phyloP scores from a whole-genome alignment of 1,140 invertebrate species.

The Lepidurus couesii region DNA sequence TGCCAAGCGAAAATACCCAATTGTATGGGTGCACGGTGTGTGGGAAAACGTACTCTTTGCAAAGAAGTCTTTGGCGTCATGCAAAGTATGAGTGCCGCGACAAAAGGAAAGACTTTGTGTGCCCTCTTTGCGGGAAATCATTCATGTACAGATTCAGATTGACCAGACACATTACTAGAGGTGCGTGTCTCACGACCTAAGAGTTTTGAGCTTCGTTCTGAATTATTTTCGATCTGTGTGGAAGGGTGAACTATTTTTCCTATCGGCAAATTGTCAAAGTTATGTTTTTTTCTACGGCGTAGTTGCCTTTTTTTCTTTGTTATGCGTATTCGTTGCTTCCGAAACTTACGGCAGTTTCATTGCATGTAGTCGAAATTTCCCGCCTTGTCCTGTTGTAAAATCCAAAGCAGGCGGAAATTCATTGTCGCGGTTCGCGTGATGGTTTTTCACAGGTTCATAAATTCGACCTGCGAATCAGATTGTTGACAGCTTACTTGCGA shows the following conservation, averaged over 20 bases:
- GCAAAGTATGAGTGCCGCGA: neutral
- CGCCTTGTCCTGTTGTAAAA: neutral
- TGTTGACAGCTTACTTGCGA: slow-evolving; percentile 5
- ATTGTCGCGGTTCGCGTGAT: neutral
- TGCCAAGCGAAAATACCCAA: neutral
- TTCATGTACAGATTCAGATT: neutral
- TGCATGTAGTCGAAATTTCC: too few species aligned
- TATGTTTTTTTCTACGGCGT: neutral
- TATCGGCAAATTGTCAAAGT: neutral
- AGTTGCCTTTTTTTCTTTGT: neutral
- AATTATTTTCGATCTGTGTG: neutral
- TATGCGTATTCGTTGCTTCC: neutral
- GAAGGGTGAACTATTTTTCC: neutral
- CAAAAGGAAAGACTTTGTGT: neutral
- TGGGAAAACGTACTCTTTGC: neutral
- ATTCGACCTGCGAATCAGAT: neutral
- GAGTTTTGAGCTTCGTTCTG: neutral
- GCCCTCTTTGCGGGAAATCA: neutral
- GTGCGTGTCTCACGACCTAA: neutral
- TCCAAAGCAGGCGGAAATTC: neutral
- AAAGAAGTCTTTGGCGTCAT: slow-evolving; percentile 6
- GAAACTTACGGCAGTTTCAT: neutral
- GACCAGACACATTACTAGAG: neutral
- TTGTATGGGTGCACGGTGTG: neutral
- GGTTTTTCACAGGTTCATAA: neutral